Percentiles rank a stretch among this genome's conserved stretches.
Conservation (phyloP, 2,888 invertebrate species). For the Hirtodrosophila confusa region DNA sequence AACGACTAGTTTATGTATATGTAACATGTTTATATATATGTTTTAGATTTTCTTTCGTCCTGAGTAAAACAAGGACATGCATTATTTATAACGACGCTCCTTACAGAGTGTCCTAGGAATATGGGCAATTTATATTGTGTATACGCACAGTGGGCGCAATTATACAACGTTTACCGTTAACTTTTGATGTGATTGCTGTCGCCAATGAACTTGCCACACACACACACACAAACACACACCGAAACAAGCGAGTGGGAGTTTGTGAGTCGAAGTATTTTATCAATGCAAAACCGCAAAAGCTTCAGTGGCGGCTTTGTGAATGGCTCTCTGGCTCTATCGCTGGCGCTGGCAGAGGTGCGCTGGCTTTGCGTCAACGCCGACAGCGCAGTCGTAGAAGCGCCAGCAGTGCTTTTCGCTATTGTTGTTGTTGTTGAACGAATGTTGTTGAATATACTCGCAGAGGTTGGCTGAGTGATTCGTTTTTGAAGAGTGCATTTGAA, state of each 20-base stretch:
- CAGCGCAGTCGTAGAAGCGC: slow-evolving; percentile 31
- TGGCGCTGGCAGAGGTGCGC: slow-evolving; percentile 1
- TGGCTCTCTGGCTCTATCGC: not conserved
- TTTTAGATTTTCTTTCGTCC: too few species aligned
- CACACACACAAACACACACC: slow-evolving; percentile 1
- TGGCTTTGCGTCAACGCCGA: slow-evolving; percentile 7
- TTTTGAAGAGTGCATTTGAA: slow-evolving; percentile 70
- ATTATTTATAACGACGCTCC: too few species aligned
- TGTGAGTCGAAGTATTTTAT: slow-evolving; percentile 39
- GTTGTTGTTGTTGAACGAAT: slow-evolving; percentile 10
- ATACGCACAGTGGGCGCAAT: slow-evolving; percentile 45
- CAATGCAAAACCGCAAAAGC: slow-evolving; percentile 57
- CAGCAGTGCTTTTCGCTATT: slow-evolving; percentile 22
- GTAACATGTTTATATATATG: too few species aligned
- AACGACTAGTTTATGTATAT: too few species aligned
- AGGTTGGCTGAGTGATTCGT: slow-evolving; percentile 41
- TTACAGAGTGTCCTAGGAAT: slow-evolving; percentile 7
- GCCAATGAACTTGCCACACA: slow-evolving; percentile 69
- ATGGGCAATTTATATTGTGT: slow-evolving; percentile 29
- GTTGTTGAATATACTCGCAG: slow-evolving; percentile 1
- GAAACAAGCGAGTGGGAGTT: slow-evolving; percentile 10
- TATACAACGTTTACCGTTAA: slow-evolving; percentile 22
- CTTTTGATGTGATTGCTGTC: slow-evolving; percentile 41
- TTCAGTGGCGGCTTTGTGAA: slow-evolving; percentile 18
- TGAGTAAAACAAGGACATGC: too few species aligned